These are phyloP conservation scores for Aphidius colemani DNA, from an alignment of 2,888 invertebrate species.

Conservation along the genomic window DNA sequence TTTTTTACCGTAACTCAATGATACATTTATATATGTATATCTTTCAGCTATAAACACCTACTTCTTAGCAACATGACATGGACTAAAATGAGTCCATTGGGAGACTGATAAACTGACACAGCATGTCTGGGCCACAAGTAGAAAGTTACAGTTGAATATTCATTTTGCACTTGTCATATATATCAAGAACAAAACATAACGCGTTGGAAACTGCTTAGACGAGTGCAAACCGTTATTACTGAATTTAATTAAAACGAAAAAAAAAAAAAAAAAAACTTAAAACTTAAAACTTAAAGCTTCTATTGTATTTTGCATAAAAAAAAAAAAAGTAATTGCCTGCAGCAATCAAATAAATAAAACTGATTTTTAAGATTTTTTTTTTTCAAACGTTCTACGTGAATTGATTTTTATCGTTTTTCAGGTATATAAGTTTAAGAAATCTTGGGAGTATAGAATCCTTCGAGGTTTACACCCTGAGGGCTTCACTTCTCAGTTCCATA, in stretches of 20 bases:
- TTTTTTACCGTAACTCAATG: no score
- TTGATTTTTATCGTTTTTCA: conserved; percentile 23
- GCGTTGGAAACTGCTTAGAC: no score
- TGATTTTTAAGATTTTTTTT: conserved; percentile 17
- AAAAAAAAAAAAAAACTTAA: conserved; percentile 1
- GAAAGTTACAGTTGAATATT: conserved; percentile 2
- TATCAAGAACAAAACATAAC: background rate
- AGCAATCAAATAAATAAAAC: background rate
- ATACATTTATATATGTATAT: no score
- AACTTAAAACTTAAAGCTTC: no score
- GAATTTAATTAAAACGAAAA: background rate
- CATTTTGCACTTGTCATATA: background rate
- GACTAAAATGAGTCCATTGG: conserved; percentile 34
- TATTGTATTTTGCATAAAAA: no score
- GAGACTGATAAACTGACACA: conserved; percentile 25
- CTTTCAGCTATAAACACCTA: conserved; percentile 21
- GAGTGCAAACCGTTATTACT: no score
- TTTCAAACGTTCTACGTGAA: conserved; percentile 28
- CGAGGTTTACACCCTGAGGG: conserved; percentile 31
- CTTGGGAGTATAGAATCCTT: conserved; percentile 31
- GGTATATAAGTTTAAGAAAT: conserved; percentile 10
- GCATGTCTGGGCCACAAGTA: conserved; percentile 6
- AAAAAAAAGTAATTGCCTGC: background rate
- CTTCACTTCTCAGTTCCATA: background rate
- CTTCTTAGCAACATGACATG: conserved; percentile 22